A percentile compares a stretch with the other conserved stretches of the same genome.
These are phyloP conservation scores for Tenualosa ilisha DNA, from an alignment of 2,797 vertebrate species.

Conservation along the genomic window DNA sequence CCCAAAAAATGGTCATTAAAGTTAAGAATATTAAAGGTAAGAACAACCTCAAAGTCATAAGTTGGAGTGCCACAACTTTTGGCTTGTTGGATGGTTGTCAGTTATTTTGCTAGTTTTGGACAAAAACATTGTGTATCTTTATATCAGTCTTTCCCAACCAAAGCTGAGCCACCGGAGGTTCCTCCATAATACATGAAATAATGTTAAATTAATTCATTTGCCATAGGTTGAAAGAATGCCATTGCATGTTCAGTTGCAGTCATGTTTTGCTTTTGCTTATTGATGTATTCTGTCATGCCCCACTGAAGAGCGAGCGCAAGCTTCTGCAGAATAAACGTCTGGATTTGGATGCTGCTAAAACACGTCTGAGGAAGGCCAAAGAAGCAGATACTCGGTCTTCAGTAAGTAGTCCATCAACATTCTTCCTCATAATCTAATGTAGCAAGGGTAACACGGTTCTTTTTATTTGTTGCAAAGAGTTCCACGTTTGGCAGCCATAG, in stretches of 20 bases:
- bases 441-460: not conserved
- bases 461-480: not conserved
- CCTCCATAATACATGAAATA: too few relatives aligned
- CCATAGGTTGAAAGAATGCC: not conserved
- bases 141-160: too few relatives aligned
- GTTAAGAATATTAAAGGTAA: too few relatives aligned
- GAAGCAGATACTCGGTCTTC: slow-evolving; percentile 85
- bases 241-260: too few relatives aligned
- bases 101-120: too few relatives aligned
- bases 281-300: not conserved
- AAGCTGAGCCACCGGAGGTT: too few relatives aligned
- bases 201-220: too few relatives aligned
- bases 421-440: not conserved
- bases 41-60: too few relatives aligned
- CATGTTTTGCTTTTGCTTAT: not conserved
- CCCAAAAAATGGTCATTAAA: too few relatives aligned
- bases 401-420: slow-evolving; percentile 76
- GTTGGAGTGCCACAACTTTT: too few relatives aligned
- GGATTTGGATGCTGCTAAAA: slow-evolving; percentile 95
- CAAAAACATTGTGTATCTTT: too few relatives aligned
- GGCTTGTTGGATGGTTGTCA: too few relatives aligned
- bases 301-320: slow-evolving; percentile 86
- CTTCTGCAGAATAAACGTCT: slow-evolving; percentile 92
- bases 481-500: not conserved
- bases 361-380: slow-evolving; percentile 88